Conservation (phyloP, 2,797 vertebrate genomes). For the Nyctibius grandis region DNA sequence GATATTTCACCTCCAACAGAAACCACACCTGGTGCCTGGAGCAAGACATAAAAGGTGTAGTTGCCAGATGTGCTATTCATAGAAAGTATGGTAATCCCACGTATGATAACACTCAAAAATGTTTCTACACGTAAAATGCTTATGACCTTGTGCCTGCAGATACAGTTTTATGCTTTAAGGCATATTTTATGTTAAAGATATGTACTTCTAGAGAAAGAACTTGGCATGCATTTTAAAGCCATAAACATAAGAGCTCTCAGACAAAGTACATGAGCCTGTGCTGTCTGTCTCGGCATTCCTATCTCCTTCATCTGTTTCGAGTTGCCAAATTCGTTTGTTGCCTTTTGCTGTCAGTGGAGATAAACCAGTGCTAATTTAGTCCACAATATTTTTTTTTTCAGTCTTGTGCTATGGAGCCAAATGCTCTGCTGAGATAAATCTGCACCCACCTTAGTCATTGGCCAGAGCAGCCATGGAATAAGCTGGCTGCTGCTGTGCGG, state of each 20-base stretch:
- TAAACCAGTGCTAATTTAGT: conserved; percentile 20
- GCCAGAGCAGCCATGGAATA: neutral
- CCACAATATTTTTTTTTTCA: neutral
- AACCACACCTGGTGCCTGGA: neutral
- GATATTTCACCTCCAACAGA: neutral
- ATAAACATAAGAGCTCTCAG: neutral
- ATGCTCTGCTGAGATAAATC: neutral
- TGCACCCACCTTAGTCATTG: neutral
- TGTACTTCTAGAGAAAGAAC: neutral
- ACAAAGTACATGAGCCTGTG: neutral
- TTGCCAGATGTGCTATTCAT: conserved; percentile 12
- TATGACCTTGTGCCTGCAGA: neutral
- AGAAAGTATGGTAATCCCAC: conserved; percentile 36
- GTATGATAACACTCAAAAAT: neutral
- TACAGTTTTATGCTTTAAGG: neutral
- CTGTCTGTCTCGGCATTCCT: neutral
- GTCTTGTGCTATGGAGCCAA: neutral
- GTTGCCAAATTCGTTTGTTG: neutral
- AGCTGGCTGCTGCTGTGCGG: rapidly evolving
- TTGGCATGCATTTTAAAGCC: neutral
- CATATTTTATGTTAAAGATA: neutral
- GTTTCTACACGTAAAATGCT: rapidly evolving
- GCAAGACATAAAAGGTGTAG: neutral
- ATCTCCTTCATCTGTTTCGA: neutral
- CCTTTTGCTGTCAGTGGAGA: neutral